Conservation (phyloP, 1,140 invertebrate species). For the Psix sp. region DNA sequence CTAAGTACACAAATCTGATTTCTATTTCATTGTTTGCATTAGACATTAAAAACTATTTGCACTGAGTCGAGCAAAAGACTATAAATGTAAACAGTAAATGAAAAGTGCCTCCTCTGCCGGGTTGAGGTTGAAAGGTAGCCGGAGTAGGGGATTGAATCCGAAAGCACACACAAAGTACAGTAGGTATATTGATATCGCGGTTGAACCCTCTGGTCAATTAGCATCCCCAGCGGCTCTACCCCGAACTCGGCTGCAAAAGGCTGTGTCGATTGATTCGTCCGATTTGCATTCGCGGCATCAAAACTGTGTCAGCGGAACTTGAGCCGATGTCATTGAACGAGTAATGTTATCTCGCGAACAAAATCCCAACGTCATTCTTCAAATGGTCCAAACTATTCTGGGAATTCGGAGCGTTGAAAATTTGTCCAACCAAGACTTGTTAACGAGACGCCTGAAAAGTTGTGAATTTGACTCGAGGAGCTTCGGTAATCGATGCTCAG, state of each 20-base stretch:
- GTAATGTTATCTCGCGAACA: background rate
- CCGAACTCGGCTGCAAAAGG: slow-evolving; percentile 19
- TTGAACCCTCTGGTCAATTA: slow-evolving; percentile 48
- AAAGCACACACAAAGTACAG: slow-evolving; percentile 39
- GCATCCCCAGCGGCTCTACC: slow-evolving; percentile 22
- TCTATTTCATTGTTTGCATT: too few species aligned
- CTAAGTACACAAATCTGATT: too few species aligned
- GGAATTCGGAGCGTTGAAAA: too few species aligned
- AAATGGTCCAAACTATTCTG: too few species aligned
- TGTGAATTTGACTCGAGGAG: slow-evolving; percentile 30
- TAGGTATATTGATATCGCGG: slow-evolving; percentile 32
- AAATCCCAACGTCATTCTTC: too few species aligned
- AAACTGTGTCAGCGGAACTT: slow-evolving; percentile 47
- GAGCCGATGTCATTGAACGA: background rate
- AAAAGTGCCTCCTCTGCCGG: slow-evolving; percentile 1
- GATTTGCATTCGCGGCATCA: slow-evolving; percentile 24
- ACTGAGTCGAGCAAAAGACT: background rate
- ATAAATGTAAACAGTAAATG: background rate
- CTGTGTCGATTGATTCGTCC: slow-evolving; percentile 42
- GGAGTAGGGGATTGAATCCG: slow-evolving; percentile 48
- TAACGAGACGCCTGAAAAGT: slow-evolving; percentile 18
- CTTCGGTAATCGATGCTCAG: slow-evolving; percentile 67
- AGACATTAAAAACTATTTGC: background rate
- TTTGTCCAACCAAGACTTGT: slow-evolving; percentile 9
- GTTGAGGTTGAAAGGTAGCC: slow-evolving; percentile 38